These are phyloP conservation scores for Amiota mariae DNA, from an alignment of 2,888 invertebrate genomes.

Conservation along the genomic window DNA sequence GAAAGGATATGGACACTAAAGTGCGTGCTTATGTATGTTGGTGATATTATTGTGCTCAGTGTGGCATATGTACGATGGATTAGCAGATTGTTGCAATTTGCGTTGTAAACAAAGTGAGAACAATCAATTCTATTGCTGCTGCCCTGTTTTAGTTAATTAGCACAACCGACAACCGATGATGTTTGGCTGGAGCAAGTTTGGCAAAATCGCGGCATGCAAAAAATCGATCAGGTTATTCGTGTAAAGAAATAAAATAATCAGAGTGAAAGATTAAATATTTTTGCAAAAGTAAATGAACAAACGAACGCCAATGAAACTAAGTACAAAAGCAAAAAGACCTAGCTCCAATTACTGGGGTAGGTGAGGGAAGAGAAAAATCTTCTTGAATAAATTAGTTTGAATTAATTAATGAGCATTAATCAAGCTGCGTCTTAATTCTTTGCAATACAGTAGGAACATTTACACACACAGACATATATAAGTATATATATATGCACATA, in stretches of 20 bases:
- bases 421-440: slow-evolving; percentile 49
- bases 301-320: background rate
- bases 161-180: slow-evolving; percentile 52
- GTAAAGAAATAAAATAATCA: background rate
- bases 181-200: slow-evolving; percentile 18
- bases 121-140: slow-evolving; percentile 67
- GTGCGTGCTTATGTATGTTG: background rate
- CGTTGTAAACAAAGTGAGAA: slow-evolving; percentile 69
- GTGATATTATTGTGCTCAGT: background rate
- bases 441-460: slow-evolving; percentile 38
- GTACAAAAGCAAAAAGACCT: background rate
- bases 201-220: background rate
- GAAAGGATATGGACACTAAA: background rate
- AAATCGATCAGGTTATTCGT: background rate
- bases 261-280: slow-evolving; percentile 21
- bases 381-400: slow-evolving; percentile 49
- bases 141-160: slow-evolving; percentile 64
- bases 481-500: background rate
- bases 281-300: background rate
- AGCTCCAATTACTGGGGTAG: background rate
- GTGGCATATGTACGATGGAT: slow-evolving; percentile 23
- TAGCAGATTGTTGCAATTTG: slow-evolving; percentile 52
- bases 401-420: slow-evolving; percentile 66
- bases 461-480: too few relatives aligned
- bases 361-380: slow-evolving; percentile 11